Conservation (phyloP, 2,113 vertebrate species). For the Dolichotis patagonum region DNA sequence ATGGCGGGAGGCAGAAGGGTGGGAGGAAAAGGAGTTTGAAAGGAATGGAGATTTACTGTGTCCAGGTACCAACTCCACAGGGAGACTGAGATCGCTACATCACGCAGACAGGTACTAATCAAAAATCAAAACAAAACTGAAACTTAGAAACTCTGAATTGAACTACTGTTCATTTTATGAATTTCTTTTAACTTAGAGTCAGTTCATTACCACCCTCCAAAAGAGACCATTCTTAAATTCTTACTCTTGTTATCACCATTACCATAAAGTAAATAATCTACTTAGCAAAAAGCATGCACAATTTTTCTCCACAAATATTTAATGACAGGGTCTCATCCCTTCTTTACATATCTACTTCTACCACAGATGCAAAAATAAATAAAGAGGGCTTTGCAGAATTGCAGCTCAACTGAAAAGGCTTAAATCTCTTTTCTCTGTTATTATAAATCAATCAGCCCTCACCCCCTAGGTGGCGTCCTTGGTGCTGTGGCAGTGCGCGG, state of each 20-base stretch:
- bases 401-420: background rate
- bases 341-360: background rate
- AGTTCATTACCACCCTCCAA: background rate
- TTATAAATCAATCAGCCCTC: background rate
- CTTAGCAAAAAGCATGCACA: background rate
- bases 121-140: background rate
- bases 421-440: background rate
- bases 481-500: background rate
- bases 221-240: background rate
- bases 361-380: slow-evolving; percentile 42
- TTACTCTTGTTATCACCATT: background rate
- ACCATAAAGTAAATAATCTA: background rate
- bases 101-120: background rate
- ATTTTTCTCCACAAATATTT: slow-evolving; percentile 38
- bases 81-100: background rate
- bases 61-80: background rate
- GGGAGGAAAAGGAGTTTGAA: no score
- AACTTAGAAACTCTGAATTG: background rate
- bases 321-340: background rate
- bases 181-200: background rate
- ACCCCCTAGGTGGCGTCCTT: background rate
- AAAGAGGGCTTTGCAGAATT: background rate
- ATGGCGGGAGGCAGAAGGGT: background rate
- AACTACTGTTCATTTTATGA: background rate
- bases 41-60: background rate